Base-by-base conservation (phyloP, 2,797 vertebrate genomes). In the Bradypodion ventrale region DNA sequence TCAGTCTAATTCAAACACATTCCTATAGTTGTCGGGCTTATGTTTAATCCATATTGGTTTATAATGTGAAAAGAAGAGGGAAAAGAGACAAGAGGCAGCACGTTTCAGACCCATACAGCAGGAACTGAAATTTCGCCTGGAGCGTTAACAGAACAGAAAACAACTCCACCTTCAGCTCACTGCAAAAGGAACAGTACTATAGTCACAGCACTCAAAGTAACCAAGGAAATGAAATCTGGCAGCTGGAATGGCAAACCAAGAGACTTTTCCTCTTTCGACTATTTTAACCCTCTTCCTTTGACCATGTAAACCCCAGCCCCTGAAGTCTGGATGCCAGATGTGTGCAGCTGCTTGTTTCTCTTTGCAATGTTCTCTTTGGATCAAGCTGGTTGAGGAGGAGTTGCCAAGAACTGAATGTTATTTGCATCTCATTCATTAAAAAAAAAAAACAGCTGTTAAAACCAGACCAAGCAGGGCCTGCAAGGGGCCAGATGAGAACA, bases 401-500 rank as follows among this genome's bases (percentile, higher is more conserved):
- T 85, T 82, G 78, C 84, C 84, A 85, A 81, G 72, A 62, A 72
- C 32, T 82, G 42, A 70, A 70, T 77, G 84, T 82, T 73, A 82
- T 77, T 85, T 82, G 73, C 79, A 82, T 76, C 56, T 16, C 35
- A 82, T 81, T 85, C 66, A 73, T 81, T 85, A 76, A 35, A 63
- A 85, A 85, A 76, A 82, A 16, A 85, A 85, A 85, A 85, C 84
- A 85, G 72, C 63, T 85, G 78, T 78, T 75, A 75, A 85, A 85
- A 81, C 59, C 40, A 81, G 56, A 65, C 65, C 79, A 77, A 76
- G 65, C 78, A 62, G 37, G 35, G 52, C 44, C 73, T 76, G 42
- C n/a, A 42, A 77, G 32, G 52, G 65, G 44, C 65, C n/a, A 52
- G 52, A 76, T 32, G 74, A 59, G 13, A 74, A 73, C 44, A 74